Base-by-base conservation (phyloP, 2,888 invertebrate species). In the Ennomos fuscantarius region DNA sequence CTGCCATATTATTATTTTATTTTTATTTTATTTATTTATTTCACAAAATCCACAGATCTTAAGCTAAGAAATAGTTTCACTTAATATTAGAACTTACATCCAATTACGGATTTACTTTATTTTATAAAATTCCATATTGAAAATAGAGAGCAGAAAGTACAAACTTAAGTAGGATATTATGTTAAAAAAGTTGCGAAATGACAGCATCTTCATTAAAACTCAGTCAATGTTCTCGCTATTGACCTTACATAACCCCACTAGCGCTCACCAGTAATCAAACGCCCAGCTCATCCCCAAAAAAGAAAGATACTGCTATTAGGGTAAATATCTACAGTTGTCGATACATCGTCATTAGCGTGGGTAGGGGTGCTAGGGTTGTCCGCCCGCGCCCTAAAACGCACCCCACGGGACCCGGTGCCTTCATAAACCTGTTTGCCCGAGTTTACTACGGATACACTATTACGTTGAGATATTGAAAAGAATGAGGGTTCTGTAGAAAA, bases 361-460 rank as follows among this genome's bases (percentile, higher is more conserved):
- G 60, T 52, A 67, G 73, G 75, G 65, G 65, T 52, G 69, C 69
- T 67, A 65, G 70, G 24, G 24, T 15, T 62, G 63, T 56, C 66
- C 60, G 62, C 46, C 62, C 55, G 63, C 65, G 60, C 70, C 66
- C 67, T 69, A 45, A 70, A 72, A 74, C 69, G 66, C 52, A 64
- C 49, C 78, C 77, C 75, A 55, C 55, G 75, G 72, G 78, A 70
- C 69, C 58, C 42, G 39, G 43, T 61, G 73, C 74, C 76, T 74
- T 76, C 78, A 78, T 79, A 78, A 78, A 79, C 69, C 75, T 79
- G 78, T 78, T 78, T 78, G 74, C 78, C 72, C 70, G 73, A 78
- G 69, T 73, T 72, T 72, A 73, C 71, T 66, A 73, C 65, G 65
- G 43, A 8, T 33, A 31, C 35, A 53, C 48, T 66, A 65, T 55